Base-by-base conservation (phyloP, 2,797 vertebrate species). In the Hydrolagus colliei region DNA sequence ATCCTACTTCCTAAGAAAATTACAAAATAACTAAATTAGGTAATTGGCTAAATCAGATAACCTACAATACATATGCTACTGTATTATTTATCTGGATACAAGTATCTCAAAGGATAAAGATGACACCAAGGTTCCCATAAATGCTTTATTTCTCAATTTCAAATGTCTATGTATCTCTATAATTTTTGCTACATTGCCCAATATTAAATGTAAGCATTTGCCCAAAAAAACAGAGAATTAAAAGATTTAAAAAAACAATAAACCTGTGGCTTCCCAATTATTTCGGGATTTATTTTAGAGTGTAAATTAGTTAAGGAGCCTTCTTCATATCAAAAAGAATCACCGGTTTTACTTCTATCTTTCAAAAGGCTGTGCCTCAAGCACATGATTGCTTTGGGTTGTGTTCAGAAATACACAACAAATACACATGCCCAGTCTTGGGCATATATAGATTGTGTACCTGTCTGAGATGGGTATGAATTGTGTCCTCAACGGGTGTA, bases 51-150 rank as follows among this genome's bases (percentile, higher is more conserved):
- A 84, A 84, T 27, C 65, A 71, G 79, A 84, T 68, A 84, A 71
- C 68, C 22, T 71, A 68, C 4, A 32, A 41, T 41, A 71, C 16
- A 71, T 35, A 18, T 67, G 68, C 79, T 84, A 67, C 65, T 84
- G 65, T 68, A 71, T 68, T 84, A 84, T 84, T 84, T 84, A 84
- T 71, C 79, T 84, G 20, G 65, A 84, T 67, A 41, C 79, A 84
- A 22, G 63, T 65, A 84, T 84, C 79, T 67, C 79, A 84, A 27
- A 71, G 79, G 65, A n/a, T 84, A 84, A 52, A 52, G 16, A 84
- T 65, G 12, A 22, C 61, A 41, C 1, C 79, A 71, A 18, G 41
- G 79, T 68, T 71, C 14, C 63, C 41, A 35, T 84, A 67, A 68
- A 67, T 84, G 63, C 65, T 84, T 84, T 63, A 84, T 20, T 65